phyloP scores from a whole-genome alignment of 2,888 invertebrate species.

The Nysson spinosus region DNA sequence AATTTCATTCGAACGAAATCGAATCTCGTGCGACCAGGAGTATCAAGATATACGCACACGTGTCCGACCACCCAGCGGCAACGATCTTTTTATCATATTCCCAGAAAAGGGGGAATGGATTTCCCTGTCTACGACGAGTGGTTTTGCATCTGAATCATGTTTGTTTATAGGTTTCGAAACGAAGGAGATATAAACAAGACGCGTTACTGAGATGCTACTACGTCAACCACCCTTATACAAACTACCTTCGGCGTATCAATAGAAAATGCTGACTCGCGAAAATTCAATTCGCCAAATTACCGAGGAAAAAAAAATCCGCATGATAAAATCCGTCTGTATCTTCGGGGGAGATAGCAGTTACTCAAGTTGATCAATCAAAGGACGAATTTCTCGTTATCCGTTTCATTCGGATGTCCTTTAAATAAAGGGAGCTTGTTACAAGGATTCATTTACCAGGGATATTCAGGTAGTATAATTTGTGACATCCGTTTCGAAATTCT shows the following conservation, averaged over 20 bases:
- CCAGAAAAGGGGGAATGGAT: conserved; percentile 6
- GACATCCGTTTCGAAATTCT: no score
- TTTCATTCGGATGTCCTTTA: no score
- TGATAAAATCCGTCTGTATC: conserved; percentile 12
- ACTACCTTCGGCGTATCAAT: neutral
- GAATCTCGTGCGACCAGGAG: conserved; percentile 12
- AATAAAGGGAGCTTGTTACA: no score
- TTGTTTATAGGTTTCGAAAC: conserved; percentile 15
- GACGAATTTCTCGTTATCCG: no score
- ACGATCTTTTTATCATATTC: conserved; percentile 4
- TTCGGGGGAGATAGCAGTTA: neutral
- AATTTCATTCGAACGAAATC: conserved; percentile 28
- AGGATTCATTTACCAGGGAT: no score
- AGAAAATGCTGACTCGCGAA: conserved; percentile 25
- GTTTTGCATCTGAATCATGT: conserved; percentile 25
- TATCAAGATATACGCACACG: conserved; percentile 18
- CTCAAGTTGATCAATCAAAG: conserved; percentile 23
- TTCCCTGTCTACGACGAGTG: conserved; percentile 6
- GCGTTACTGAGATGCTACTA: neutral
- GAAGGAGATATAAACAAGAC: conserved; percentile 23
- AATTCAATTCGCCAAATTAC: conserved; percentile 32
- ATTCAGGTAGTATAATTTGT: no score
- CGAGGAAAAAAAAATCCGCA: conserved; percentile 8
- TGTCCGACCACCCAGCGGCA: conserved; percentile 8
- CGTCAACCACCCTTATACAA: neutral